Percentiles rank a stretch among this genome's conserved stretches.
Conservation (phyloP, 2,113 vertebrate species). For the Caloenas nicobarica region DNA sequence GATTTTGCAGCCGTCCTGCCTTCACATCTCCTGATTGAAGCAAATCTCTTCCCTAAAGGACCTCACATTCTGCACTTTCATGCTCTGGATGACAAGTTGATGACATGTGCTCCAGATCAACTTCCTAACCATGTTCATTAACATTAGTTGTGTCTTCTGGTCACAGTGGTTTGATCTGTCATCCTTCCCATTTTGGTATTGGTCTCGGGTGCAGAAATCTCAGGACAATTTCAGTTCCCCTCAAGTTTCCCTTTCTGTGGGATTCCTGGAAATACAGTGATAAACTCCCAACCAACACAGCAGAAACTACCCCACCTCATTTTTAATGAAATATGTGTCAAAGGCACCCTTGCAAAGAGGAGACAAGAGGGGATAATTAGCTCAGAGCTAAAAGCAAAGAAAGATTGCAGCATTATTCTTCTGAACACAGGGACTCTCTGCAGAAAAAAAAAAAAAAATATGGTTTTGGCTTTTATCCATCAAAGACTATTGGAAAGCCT, state of each 20-base stretch:
- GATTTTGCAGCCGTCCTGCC: background rate
- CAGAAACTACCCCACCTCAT: background rate
- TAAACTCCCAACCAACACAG: background rate
- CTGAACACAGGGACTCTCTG: background rate
- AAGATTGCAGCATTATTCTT: background rate
- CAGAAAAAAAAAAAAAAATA: background rate
- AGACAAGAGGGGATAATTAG: background rate
- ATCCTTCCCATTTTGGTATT: background rate
- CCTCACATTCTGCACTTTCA: background rate
- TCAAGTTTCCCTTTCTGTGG: background rate
- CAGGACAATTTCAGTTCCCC: background rate
- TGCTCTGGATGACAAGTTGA: background rate
- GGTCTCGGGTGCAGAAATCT: background rate
- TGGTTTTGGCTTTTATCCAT: background rate
- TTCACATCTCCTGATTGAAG: background rate
- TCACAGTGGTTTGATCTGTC: background rate
- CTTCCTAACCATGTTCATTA: background rate
- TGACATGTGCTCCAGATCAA: background rate
- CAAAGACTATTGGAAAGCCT: background rate
- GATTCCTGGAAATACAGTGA: background rate
- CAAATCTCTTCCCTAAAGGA: background rate
- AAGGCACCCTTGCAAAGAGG: background rate
- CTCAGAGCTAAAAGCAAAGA: background rate
- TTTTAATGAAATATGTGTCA: background rate
- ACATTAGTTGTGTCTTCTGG: background rate